Percentiles rank a stretch among this genome's conserved stretches.
phyloP scores from a whole-genome alignment of 2,113 vertebrate species.

The Hippocampus zosterae region DNA sequence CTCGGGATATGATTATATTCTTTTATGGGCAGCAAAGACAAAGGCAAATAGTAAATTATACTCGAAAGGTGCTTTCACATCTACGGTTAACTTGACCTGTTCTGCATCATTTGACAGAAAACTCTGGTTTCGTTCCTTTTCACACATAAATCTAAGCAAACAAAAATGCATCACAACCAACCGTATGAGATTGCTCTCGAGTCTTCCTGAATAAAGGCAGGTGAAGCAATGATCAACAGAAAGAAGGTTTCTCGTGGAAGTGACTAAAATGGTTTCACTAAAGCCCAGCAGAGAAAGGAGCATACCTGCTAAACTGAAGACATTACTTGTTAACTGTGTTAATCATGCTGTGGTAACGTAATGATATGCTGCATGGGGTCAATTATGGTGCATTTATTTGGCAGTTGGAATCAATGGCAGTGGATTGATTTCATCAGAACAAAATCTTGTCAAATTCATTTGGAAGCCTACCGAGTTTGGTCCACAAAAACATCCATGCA shows the following conservation, averaged over 20 bases:
- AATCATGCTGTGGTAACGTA: neutral
- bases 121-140: neutral
- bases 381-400: neutral
- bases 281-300: neutral
- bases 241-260: neutral
- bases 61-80: neutral
- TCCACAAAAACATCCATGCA: neutral
- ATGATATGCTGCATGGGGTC: neutral
- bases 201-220: neutral
- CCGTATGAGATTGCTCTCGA: neutral
- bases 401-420: neutral
- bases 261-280: neutral
- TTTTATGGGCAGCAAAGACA: conserved; percentile 24
- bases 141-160: neutral
- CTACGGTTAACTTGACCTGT: neutral
- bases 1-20: conserved; percentile 3
- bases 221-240: neutral
- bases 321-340: neutral
- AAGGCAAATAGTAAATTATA: conserved; percentile 24
- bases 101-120: neutral
- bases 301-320: neutral
- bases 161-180: neutral
- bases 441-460: neutral
- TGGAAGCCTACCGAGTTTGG: neutral
- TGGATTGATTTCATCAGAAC: neutral